These are phyloP conservation scores for Staurois parvus DNA, from an alignment of 2,797 vertebrate genomes.

Conservation along the genomic window DNA sequence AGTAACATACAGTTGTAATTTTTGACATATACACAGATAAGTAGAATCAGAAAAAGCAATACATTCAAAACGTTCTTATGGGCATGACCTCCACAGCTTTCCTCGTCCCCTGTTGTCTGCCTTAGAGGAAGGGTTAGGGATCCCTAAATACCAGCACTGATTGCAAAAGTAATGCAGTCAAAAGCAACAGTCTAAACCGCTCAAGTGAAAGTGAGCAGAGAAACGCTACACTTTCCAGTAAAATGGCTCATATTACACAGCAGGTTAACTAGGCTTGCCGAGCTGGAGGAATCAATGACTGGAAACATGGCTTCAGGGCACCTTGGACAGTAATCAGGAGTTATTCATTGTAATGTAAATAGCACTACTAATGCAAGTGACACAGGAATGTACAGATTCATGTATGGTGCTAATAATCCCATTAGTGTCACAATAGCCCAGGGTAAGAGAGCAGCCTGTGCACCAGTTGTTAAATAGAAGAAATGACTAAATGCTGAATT, in stretches of 20 bases:
- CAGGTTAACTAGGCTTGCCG: constrained; percentile 28
- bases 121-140: neutral
- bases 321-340: constrained; percentile 42
- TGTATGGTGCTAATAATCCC: constrained; percentile 51
- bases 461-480: constrained; percentile 59
- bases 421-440: constrained; percentile 41
- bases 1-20: too few relatives aligned
- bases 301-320: constrained; percentile 2
- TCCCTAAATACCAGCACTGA: neutral
- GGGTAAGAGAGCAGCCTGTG: constrained; percentile 15
- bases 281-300: constrained; percentile 20
- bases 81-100: neutral
- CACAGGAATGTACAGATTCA: constrained; percentile 36
- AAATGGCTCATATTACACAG: constrained; percentile 17
- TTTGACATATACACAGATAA: too few relatives aligned
- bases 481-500: constrained; percentile 29
- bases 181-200: neutral
- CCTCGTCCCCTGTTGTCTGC: too few relatives aligned
- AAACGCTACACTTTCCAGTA: neutral
- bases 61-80: too few relatives aligned
- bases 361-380: constrained; percentile 32
- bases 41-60: too few relatives aligned
- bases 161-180: neutral
- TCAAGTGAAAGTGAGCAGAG: neutral
- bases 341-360: constrained; percentile 47